Evolutionary conservation across 2,888 invertebrate genomes (phyloP), one percentile per base, ranked within the genome.

Genomic region (Nemotelus pantherinus): DNA sequence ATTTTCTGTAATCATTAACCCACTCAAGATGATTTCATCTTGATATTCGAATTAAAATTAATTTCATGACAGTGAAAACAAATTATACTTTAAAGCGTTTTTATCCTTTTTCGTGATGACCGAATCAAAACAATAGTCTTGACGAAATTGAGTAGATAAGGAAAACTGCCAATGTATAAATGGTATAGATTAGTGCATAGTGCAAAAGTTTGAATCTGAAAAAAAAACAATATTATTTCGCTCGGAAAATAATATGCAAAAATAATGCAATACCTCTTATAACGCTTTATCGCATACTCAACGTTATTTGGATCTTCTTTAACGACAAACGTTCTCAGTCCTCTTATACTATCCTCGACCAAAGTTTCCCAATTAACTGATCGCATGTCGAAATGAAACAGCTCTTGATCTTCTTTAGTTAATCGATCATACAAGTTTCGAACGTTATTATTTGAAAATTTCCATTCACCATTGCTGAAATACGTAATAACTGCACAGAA

Each of bases 391-490:
- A 96, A 95, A 7, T 91, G 91, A 84, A 93, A 96, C 71, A 93
- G 80, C 86, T 88, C 81, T 79, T 87, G 84, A 82, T 89, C 90
- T 44, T 82, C 82, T 0, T 82, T 77, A 3, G 85, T 85, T 53
- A 90, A 81, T 48, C 85, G 84, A 0, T 83, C 80, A 88, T 88
- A 89, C 64, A 90, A 82, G 1, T 81, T 80, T 60, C 83, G 80
- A 2, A 84, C 91, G 83, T 94, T 92, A 68, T 88, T 85, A 80
- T 92, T 92, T 53, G 89, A 88, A 85, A 95, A 95, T 0, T 85
- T 84, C 90, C 96, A 95, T 76, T 93, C 90, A n/a, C 90, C 88
- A 43, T 90, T 90, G 75, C 91, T 90, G 87, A 97, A 97, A 84
- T 93, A 95, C 0, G 91, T 88, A 43, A 97, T 84, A 0, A 93